Percentiles rank a stretch among this genome's conserved stretches.
Evolutionary conservation across 2,113 vertebrate species (phyloP).

Genomic region (Menura novaehollandiae): DNA sequence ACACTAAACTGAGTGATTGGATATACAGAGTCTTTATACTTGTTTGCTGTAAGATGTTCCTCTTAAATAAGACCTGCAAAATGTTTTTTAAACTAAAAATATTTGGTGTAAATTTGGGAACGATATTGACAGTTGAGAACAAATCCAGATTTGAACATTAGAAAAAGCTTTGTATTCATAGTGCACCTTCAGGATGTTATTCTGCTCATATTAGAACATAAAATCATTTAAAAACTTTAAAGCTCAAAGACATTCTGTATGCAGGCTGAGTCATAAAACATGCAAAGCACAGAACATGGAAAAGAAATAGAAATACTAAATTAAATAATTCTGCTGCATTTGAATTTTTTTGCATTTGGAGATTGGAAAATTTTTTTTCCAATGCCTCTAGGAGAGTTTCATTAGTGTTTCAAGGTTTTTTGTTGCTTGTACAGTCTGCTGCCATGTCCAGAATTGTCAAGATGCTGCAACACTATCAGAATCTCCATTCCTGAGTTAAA

Average conservation of each 20-base stretch:
- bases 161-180: background rate
- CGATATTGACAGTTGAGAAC: background rate
- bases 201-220: background rate
- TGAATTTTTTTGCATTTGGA: background rate
- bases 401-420: background rate
- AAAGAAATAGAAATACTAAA: background rate
- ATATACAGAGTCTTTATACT: background rate
- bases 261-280: background rate
- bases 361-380: background rate
- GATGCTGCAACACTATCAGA: background rate
- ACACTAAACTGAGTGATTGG: background rate
- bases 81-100: background rate
- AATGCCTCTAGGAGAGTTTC: background rate
- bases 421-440: background rate
- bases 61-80: background rate
- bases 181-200: background rate
- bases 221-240: background rate
- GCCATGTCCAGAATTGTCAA: background rate
- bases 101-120: background rate
- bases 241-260: background rate
- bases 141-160: background rate
- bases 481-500: background rate
- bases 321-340: background rate
- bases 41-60: background rate
- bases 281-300: background rate